Base-by-base conservation (phyloP, 2,113 vertebrate genomes). In the Sinocyclocheilus rhinocerous region DNA sequence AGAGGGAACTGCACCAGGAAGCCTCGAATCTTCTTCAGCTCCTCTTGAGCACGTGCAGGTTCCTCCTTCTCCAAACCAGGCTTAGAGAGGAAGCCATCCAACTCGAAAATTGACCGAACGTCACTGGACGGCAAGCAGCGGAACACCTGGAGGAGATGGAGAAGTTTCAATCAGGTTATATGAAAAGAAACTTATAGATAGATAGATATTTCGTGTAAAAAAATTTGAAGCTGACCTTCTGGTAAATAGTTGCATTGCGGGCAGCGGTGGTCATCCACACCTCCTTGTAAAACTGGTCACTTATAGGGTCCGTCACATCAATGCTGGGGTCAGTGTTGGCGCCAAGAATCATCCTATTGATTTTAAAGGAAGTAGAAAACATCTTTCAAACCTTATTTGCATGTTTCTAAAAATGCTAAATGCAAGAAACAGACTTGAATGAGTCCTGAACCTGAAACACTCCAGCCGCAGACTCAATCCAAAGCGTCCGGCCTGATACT, bases 1-100 rank as follows among this genome's bases (percentile, higher is more conserved):
- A 99, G 96, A 9, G 98, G 97, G 55, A 99, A 98, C 86, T 99
- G 97, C 24, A 99, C 97, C 85, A 97, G 92, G 93, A 99, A 99
- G 6, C 98, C 98, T 2, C 95, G 96, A 77, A 99, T 97, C 94
- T 97, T 99, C 89, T 95, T 97, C 22, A 99, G 90, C 90, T 99
- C 97, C 86, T 98, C 97, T 0, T 92, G 93, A 26, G 98, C 98
- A 87, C 93, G 95, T 0, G 0, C 82, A 2, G 95, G 96, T 88
- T 99, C 97, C 45, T 97, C 96, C 0, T 82, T 94, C 0, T 95
- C 95, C 87, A 99, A 91, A 42, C 95, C 93, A 1, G 91, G 90
- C 88, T 96, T 97, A 90, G 87, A 92, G 86, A 97, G 96, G 89
- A 93, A 99, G 0, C 95, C 93, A 42, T 96, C 96, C 87, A 99